Base-by-base conservation (phyloP, 2,888 invertebrate genomes). In the Sabatieria punctata region DNA sequence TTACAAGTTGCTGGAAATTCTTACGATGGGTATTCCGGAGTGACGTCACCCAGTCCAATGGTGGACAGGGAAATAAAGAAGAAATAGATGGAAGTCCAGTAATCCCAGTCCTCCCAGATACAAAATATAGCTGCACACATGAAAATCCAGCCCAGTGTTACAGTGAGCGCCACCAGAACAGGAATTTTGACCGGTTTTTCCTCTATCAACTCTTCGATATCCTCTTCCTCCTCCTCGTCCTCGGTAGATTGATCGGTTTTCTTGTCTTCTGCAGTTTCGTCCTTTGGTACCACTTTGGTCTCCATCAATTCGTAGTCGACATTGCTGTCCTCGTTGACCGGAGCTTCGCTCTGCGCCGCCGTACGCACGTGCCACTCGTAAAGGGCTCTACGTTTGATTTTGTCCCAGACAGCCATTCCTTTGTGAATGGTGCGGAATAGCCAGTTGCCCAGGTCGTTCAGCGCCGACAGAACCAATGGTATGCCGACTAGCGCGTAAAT, bases 391-490 rank as follows among this genome's bases (percentile, higher is more conserved):
- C n/a, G n/a, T n/a, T n/a, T n/a, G n/a, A n/a, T n/a, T n/a, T n/a
- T n/a, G n/a, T n/a, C n/a, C n/a, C n/a, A n/a, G n/a, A n/a, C n/a
- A n/a, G n/a, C n/a, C n/a, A n/a, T n/a, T n/a, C n/a, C n/a, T n/a
- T n/a, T n/a, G 27, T 43, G 21, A 30, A 51, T 43, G 37, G 37
- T 49, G 19, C 36, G 40, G 48, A 89, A 91, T 64, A 95, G 82
- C 11, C 85, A 73, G 72, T 86, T 89, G 54, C 93, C 93, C 64
- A 93, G 82, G 71, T 91, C 89, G 35, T 89, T 86, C 54, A 97
- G 68, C 18, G 91, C 79, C 47, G 95, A 84, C 55, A 95, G 73
- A 68, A 95, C 89, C 59, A 95, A 74, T 0, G 95, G 95, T 59
- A 95, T 93, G 13, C 95, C 95, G 52, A 93, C 77, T n/a, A 63